phyloP scores from a whole-genome alignment of 2,113 vertebrate species.

The Boleophthalmus pectinirostris region DNA sequence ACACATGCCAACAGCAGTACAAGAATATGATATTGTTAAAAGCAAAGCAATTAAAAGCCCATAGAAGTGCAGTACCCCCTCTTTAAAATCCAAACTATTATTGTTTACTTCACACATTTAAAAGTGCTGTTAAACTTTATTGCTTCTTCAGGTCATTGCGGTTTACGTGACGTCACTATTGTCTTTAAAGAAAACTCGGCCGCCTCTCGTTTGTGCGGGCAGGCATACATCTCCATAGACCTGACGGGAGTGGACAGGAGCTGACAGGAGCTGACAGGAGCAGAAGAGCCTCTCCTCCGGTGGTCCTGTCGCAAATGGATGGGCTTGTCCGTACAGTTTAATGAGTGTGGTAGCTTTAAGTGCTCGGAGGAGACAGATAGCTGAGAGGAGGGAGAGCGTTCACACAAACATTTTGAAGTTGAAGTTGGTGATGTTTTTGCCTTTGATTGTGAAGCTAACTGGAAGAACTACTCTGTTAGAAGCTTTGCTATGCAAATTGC shows the following conservation, averaged over 20 bases:
- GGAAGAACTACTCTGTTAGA: no score
- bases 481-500: no score
- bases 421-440: no score
- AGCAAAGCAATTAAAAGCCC: no score
- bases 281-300: slow-evolving; percentile 35
- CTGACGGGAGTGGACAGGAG: background rate
- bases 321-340: slow-evolving; percentile 35
- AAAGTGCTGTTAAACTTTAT: background rate
- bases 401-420: background rate
- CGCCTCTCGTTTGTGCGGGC: background rate
- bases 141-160: background rate
- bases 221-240: background rate
- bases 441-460: no score
- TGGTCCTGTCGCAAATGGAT: slow-evolving; percentile 55
- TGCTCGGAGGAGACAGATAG: slow-evolving; percentile 1
- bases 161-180: background rate
- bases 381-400: background rate
- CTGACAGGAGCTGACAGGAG: background rate
- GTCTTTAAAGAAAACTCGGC: slow-evolving; percentile 1
- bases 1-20: no score
- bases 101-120: background rate
- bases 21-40: no score
- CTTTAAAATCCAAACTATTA: background rate
- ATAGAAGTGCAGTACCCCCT: no score
- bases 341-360: slow-evolving; percentile 38